Percentiles rank a stretch among this genome's conserved stretches.
Evolutionary conservation across 2,113 vertebrate species (phyloP).

Genomic region (Cephalopterus ornatus): DNA sequence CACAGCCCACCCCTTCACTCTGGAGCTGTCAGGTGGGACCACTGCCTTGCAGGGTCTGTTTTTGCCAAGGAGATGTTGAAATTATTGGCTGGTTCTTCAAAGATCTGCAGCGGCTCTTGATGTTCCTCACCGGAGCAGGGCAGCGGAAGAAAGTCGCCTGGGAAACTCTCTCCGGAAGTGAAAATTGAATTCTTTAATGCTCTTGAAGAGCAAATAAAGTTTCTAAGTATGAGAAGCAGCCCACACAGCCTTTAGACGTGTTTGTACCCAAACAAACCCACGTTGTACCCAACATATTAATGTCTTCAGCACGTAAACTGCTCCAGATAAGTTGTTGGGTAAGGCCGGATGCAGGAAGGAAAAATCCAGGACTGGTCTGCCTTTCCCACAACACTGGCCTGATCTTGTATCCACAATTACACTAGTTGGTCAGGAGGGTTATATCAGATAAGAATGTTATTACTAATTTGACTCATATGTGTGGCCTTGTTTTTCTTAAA

Average conservation of each 20-base stretch:
- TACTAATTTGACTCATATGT: not conserved
- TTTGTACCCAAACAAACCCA: slow-evolving; percentile 46
- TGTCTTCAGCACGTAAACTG: not conserved
- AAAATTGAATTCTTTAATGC: not conserved
- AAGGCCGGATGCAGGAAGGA: not conserved
- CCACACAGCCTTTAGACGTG: not conserved
- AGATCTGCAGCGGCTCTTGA: slow-evolving; percentile 9
- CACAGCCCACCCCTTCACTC: not conserved
- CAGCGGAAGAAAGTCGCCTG: slow-evolving; percentile 51
- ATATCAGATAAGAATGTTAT: not conserved
- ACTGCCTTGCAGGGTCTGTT: not conserved
- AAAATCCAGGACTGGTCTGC: not conserved
- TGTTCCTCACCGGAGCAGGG: slow-evolving; percentile 24
- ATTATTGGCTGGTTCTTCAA: slow-evolving; percentile 42
- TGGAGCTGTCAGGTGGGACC: not conserved
- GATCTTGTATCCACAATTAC: fast-evolving
- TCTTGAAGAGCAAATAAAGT: slow-evolving; percentile 6
- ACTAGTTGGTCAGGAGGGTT: not conserved
- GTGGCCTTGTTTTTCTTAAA: not conserved
- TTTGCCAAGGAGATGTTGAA: slow-evolving; percentile 37
- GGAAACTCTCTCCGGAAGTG: slow-evolving; percentile 46
- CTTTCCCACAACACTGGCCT: not conserved
- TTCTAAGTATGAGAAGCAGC: slow-evolving; percentile 9
- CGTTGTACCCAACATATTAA: not conserved
- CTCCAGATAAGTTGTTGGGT: not conserved